A percentile compares a stretch with the other conserved stretches of the same genome.
Conservation (phyloP, 2,113 vertebrate species). For the Leuciscus idus region DNA sequence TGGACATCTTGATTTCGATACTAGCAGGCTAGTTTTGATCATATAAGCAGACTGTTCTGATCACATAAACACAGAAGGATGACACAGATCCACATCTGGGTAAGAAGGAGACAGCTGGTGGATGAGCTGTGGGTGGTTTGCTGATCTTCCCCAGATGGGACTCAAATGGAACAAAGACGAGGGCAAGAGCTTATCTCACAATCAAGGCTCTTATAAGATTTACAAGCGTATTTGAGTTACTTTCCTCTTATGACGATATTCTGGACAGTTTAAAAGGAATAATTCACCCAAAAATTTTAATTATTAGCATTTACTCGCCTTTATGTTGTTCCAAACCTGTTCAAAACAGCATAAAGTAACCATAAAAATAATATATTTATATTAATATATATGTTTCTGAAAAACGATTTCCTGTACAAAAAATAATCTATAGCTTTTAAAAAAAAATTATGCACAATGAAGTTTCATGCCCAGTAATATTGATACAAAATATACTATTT, state of each 20-base stretch:
- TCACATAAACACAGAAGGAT: conserved; percentile 3
- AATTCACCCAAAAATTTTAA: neutral
- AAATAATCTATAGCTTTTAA: no score
- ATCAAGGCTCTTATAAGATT: conserved; percentile 21
- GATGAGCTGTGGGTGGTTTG: conserved; percentile 20
- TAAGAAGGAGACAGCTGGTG: conserved; percentile 37
- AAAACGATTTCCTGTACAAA: no score
- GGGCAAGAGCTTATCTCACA: conserved; percentile 10
- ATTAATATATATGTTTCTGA: no score
- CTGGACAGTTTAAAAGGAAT: neutral
- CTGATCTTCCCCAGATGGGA: conserved; percentile 32
- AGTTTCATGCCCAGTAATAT: no score
- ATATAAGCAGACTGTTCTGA: conserved; percentile 15
- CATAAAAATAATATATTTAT: neutral
- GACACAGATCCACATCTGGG: conserved; percentile 25
- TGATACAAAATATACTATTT: no score
- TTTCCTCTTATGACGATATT: neutral
- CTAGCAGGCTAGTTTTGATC: conserved; percentile 3
- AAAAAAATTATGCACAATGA: no score
- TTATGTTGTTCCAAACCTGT: no score
- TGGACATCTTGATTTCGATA: neutral
- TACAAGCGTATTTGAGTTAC: neutral
- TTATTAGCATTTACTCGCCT: neutral
- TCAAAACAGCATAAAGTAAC: neutral
- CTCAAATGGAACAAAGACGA: neutral